A percentile compares a stretch with the other conserved stretches of the same genome.
Conservation (phyloP, 2,797 vertebrate species). For the Myiotriccus ornatus region DNA sequence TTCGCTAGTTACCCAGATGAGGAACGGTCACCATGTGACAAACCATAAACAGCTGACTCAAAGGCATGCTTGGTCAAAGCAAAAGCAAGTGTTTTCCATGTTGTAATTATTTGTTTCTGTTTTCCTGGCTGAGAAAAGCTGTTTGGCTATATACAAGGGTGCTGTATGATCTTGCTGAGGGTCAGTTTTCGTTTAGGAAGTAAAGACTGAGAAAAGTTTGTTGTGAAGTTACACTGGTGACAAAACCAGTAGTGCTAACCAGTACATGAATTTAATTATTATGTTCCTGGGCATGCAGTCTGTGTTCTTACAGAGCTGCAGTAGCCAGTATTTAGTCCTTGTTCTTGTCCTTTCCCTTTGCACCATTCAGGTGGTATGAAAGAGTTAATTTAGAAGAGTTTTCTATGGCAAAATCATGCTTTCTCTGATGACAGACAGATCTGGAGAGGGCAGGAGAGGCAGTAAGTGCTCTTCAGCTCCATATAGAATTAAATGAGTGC, state of each 20-base stretch:
- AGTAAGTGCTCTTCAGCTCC: background rate
- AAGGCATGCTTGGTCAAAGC: background rate
- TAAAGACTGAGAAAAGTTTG: background rate
- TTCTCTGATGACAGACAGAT: background rate
- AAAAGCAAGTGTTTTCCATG: slow-evolving; percentile 32
- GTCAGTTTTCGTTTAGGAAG: background rate
- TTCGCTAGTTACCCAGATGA: background rate
- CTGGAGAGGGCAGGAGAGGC: background rate
- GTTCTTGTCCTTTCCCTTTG: background rate
- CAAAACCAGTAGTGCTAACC: background rate
- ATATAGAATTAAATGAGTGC: background rate
- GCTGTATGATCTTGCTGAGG: background rate
- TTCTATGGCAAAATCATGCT: background rate
- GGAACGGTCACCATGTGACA: slow-evolving; percentile 5
- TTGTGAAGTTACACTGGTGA: background rate
- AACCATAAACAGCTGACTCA: slow-evolving; percentile 39
- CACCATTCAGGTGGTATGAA: background rate
- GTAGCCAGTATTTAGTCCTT: background rate
- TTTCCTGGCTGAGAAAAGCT: background rate
- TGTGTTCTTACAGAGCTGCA: background rate
- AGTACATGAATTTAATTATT: background rate
- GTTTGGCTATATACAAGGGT: background rate
- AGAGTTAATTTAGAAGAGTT: background rate
- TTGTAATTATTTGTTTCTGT: background rate
- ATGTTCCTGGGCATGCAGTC: background rate